These are phyloP conservation scores for Pycnomerus fuliginosus DNA, from an alignment of 2,888 invertebrate genomes.

Conservation along the genomic window DNA sequence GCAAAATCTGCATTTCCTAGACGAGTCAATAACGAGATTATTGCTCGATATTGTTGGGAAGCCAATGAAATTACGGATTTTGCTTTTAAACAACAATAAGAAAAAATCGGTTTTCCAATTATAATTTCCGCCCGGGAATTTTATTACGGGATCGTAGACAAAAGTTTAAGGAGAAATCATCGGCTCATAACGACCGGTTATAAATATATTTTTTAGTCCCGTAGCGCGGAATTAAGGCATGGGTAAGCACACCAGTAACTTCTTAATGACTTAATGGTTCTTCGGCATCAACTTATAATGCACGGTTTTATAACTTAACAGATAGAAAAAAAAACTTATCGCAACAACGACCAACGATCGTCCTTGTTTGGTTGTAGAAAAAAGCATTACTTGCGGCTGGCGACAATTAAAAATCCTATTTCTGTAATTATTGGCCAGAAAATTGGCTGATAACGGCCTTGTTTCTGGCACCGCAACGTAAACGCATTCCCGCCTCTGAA, in stretches of 20 bases:
- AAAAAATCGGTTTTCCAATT: neutral
- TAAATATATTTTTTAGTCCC: slow-evolving; percentile 27
- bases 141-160: slow-evolving; percentile 7
- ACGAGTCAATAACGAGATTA: neutral
- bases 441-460: slow-evolving; percentile 37
- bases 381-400: slow-evolving; percentile 27
- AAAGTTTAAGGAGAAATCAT: slow-evolving; percentile 26
- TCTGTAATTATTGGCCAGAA: slow-evolving; percentile 38
- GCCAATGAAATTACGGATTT: neutral
- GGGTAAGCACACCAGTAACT: slow-evolving; percentile 29
- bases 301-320: slow-evolving; percentile 28
- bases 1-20: too few relatives aligned
- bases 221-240: slow-evolving; percentile 30
- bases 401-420: slow-evolving; percentile 37
- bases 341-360: slow-evolving; percentile 21
- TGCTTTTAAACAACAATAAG: neutral
- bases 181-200: slow-evolving; percentile 30
- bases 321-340: slow-evolving; percentile 25
- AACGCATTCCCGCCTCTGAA: too few relatives aligned
- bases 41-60: neutral
- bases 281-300: slow-evolving; percentile 26
- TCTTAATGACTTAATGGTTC: slow-evolving; percentile 35
- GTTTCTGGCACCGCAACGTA: slow-evolving; percentile 17
- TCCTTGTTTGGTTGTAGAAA: slow-evolving; percentile 18
- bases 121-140: neutral